Evolutionary conservation across 1,140 invertebrate species (phyloP), one percentile per base, ranked within the genome.

Genomic region (Aphis craccivora): DNA sequence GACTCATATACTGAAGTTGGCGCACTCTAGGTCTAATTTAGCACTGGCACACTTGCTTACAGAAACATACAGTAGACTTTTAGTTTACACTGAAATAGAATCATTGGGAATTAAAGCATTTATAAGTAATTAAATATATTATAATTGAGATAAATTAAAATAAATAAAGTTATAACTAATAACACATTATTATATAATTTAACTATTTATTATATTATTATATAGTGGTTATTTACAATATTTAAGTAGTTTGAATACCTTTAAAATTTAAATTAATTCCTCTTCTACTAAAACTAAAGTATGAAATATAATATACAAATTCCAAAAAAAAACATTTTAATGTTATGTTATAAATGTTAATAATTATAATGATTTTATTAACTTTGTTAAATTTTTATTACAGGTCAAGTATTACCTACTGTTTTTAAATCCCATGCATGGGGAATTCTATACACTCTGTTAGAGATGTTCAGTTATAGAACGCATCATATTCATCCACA

Each of bases 21-120:
- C 98, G 0, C 97, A 98, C 94, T 97, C 97, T 8, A 99, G 99
- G 95, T 97, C 97, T 0, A 97, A 97, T 55, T 96, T 98, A 94
- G 96, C 97, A 0, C 96, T 99, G 93, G 97, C 98, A 2, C 98
- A 99, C 5, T 98, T 98, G 0, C 95, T 99, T 1, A 97, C 99
- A 0, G 99, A 99, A 95, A 99, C 99, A 0, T 99, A 99, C 95
- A 98, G 98, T 87, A 96, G 98, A 94, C 95, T 99, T 55, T 95
- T 99, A 37, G 98, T 99, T 0, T 99, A 99, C 94, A 99, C 98
- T 45, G 99, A 99, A 96, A 99, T 99, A 91, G 99, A 99, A 95
- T 99, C 98, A 76, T 96, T 99, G 18, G 98, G 99, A 48, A 99
- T 99, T 86, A 99, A 99, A 96, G 98, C 98, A 84, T 99, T 99